Conservation (phyloP, 2,888 invertebrate genomes). For the Horisme vitalbata region DNA sequence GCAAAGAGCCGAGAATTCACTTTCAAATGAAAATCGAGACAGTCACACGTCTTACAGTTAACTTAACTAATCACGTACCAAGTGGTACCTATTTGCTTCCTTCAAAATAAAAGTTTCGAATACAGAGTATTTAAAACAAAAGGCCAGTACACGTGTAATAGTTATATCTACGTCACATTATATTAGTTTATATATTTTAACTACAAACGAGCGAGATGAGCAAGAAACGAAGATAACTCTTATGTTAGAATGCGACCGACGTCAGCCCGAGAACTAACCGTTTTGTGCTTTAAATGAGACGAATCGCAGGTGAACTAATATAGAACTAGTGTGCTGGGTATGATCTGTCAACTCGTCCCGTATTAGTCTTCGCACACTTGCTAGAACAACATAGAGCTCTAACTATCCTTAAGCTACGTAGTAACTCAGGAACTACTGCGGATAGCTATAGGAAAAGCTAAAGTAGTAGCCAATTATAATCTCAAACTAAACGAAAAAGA, state of each 20-base stretch:
- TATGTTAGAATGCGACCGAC: constrained; percentile 35
- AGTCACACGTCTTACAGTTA: constrained; percentile 72
- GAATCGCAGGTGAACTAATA: constrained; percentile 49
- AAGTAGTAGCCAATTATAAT: no score
- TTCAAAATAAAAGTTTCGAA: constrained; percentile 52
- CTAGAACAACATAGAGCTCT: not conserved
- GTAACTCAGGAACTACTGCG: no score
- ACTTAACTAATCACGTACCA: constrained; percentile 65
- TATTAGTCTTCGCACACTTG: constrained; percentile 18
- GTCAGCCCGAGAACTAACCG: constrained; percentile 47
- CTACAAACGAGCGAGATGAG: constrained; percentile 72
- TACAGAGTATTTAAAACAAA: constrained; percentile 68
- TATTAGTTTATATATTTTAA: constrained; percentile 57
- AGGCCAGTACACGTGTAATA: constrained; percentile 70
- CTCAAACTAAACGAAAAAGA: no score
- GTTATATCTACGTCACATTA: constrained; percentile 74
- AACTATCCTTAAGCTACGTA: no score
- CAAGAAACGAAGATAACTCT: constrained; percentile 58
- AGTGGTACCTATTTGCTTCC: constrained; percentile 54
- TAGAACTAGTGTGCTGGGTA: constrained; percentile 61
- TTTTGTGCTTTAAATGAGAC: constrained; percentile 40
- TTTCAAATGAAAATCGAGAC: constrained; percentile 57
- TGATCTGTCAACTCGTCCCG: constrained; percentile 39
- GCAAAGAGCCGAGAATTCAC: constrained; percentile 51
- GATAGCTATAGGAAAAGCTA: no score